These are phyloP conservation scores for Drosophila tanythrix DNA, from an alignment of 2,888 invertebrate species.

Conservation along the genomic window DNA sequence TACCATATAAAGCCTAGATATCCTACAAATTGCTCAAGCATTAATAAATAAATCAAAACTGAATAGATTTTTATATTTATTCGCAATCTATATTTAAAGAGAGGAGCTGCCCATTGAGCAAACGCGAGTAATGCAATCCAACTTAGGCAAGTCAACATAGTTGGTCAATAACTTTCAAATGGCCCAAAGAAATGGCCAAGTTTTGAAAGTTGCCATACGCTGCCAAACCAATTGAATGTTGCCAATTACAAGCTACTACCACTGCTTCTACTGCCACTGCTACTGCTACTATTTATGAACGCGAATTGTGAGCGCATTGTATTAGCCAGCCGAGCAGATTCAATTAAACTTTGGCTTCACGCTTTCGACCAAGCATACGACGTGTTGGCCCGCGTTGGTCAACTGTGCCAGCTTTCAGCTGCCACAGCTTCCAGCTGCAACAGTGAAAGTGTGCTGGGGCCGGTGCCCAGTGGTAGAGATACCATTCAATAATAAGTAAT, in stretches of 20 bases:
- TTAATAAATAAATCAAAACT: not conserved
- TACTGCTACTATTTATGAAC: constrained; percentile 1
- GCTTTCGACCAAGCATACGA: constrained; percentile 71
- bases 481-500: constrained; percentile 37
- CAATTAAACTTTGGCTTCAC: constrained; percentile 79
- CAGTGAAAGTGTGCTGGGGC: constrained; percentile 62
- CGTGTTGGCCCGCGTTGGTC: constrained; percentile 40
- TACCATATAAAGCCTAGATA: not conserved
- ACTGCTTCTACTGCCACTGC: not conserved
- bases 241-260: constrained; percentile 57
- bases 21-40: not conserved
- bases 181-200: constrained; percentile 63
- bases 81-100: not conserved
- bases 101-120: not conserved
- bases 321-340: constrained; percentile 52
- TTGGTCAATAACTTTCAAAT: constrained; percentile 73
- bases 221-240: constrained; percentile 56
- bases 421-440: constrained; percentile 18
- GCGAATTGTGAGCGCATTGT: constrained; percentile 35
- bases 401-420: not conserved
- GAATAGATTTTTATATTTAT: not conserved
- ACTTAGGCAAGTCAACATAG: constrained; percentile 22
- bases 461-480: not conserved
- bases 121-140: not conserved
- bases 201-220: constrained; percentile 67